Percentiles rank a stretch among this genome's conserved stretches.
phyloP scores from a whole-genome alignment of 1,140 invertebrate genomes.

The Bombus pyrosoma region DNA sequence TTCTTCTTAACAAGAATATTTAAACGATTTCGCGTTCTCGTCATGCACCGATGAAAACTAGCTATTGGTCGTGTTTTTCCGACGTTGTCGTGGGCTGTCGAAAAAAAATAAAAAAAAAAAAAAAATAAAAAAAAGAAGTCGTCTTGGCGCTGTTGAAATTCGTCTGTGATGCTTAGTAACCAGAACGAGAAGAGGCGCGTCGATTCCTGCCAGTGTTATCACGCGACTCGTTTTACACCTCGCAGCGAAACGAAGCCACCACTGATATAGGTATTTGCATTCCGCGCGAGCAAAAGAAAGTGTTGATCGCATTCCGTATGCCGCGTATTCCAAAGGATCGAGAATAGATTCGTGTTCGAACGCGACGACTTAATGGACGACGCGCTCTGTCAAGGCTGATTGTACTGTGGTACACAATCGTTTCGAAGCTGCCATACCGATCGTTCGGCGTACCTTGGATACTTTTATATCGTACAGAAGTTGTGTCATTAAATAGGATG shows the following conservation, averaged over 20 bases:
- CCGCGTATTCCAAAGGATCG: conserved; percentile 35
- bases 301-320: conserved; percentile 61
- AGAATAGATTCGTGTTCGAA: not conserved
- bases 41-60: not conserved
- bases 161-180: not conserved
- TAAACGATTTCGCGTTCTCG: not conserved
- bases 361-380: not conserved
- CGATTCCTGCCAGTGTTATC: conserved; percentile 52
- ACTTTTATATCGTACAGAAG: conserved; percentile 18
- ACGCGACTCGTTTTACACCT: conserved; percentile 58
- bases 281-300: conserved; percentile 35
- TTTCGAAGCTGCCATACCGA: not conserved
- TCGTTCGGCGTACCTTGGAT: not conserved
- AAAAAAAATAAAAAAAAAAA: not conserved
- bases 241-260: conserved; percentile 37
- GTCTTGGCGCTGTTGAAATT: conserved; percentile 30
- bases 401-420: no score
- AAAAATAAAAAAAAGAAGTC: not conserved
- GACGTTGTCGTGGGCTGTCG: not conserved
- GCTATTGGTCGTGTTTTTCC: not conserved
- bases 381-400: not conserved
- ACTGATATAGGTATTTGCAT: conserved; percentile 59
- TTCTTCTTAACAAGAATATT: not conserved
- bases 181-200: conserved; percentile 14
- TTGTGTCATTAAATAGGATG: conserved; percentile 26